Base-by-base conservation (phyloP, 2,113 vertebrate species). In the Oryzias celebensis region DNA sequence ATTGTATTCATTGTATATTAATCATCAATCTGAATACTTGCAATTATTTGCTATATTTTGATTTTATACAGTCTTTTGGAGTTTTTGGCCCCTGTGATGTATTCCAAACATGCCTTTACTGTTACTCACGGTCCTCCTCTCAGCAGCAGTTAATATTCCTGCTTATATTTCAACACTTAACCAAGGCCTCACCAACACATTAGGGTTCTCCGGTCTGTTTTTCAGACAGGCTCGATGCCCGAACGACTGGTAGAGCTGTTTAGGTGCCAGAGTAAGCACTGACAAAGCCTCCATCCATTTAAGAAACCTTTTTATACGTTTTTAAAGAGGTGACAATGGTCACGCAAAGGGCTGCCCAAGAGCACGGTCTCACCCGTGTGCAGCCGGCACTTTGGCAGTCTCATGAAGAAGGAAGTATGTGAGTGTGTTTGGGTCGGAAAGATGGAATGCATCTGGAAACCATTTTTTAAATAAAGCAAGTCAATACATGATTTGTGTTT, bases 281-380 rank as follows among this genome's bases (percentile, higher is more conserved):
- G 51, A 50, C 79, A 79, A 58, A 64, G 65, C 73, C 78, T 77
- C 77, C 67, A 78, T 63, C 73, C 62, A 78, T 73, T 81, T 72
- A 68, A 78, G 68, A 85, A 76, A 65, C 81, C 80, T 73, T 85
- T 68, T 81, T 73, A n/a, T n/a, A n/a, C n/a, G 77, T 84, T 28
- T 85, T 86, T 85, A 84, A 88, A 36, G 56, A 87, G 70, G 83
- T 78, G 77, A 83, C 80, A 81, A 78, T 64, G 44, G 55, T 78
- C 80, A 84, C 77, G 73, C 73, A 70, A 66, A 70, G 53, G 64
- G 58, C 65, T 1, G 10, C 73, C 74, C 58, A 68, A 85, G 81
- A n/a, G 64, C 54, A 46, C 10, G 28, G 52, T n/a, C 48, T 31
- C 58, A 66, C 60, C 74, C 62, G 42, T 31, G 24, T 62, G 77